Percentiles rank a stretch among this genome's conserved stretches.
Conservation (phyloP, 2,888 invertebrate species). For the Drosophila rellima region DNA sequence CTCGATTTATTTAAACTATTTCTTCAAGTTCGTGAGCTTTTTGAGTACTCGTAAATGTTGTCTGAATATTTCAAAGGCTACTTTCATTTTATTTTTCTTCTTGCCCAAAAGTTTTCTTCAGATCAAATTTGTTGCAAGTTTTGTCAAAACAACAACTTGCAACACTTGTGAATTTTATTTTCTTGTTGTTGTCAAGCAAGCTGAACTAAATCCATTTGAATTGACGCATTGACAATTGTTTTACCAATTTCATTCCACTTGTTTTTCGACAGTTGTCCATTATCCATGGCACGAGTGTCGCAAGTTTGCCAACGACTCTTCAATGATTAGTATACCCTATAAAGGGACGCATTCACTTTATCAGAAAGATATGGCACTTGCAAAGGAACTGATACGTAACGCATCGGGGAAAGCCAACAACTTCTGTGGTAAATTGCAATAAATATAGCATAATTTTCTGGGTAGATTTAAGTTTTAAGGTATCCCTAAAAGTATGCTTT, state of each 20-base stretch:
- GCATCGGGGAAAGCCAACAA: no score
- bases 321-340: slow-evolving; percentile 16
- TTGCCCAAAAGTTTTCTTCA: slow-evolving; percentile 6
- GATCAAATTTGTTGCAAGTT: slow-evolving; percentile 21
- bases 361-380: neutral
- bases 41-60: slow-evolving; percentile 23
- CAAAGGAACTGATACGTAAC: no score
- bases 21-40: slow-evolving; percentile 12
- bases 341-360: neutral
- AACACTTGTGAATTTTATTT: slow-evolving; percentile 27
- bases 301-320: slow-evolving; percentile 31
- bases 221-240: slow-evolving; percentile 81
- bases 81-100: slow-evolving; percentile 14
- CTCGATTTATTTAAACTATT: neutral
- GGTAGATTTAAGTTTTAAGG: no score
- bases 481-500: no score
- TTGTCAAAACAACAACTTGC: slow-evolving; percentile 36
- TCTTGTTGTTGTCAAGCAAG: slow-evolving; percentile 27
- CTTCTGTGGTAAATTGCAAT: no score
- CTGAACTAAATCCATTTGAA: slow-evolving; percentile 65
- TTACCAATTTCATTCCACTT: slow-evolving; percentile 68
- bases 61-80: slow-evolving; percentile 45
- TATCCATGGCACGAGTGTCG: slow-evolving; percentile 32
- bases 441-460: no score
- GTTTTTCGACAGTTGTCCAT: slow-evolving; percentile 59